A percentile compares a stretch with the other conserved stretches of the same genome.
phyloP scores from a whole-genome alignment of 2,797 vertebrate genomes.

The Cossypha dichroa region DNA sequence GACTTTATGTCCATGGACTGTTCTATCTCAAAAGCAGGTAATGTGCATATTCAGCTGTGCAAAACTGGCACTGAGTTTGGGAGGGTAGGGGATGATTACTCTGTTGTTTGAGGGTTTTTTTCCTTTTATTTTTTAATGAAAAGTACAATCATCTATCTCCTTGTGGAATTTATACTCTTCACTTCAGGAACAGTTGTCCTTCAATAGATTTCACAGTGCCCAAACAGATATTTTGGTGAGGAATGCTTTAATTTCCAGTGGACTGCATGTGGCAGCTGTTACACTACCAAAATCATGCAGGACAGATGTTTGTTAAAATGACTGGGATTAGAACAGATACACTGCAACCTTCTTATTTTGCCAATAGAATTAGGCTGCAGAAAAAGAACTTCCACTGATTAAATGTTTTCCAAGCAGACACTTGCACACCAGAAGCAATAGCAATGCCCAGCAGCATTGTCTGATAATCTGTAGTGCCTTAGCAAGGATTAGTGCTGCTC shows the following conservation, averaged over 20 bases:
- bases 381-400: background rate
- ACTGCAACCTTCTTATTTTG: background rate
- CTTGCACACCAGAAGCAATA: background rate
- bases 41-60: background rate
- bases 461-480: background rate
- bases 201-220: background rate
- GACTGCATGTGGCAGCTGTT: background rate
- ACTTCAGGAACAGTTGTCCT: background rate
- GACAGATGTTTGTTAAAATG: conserved; percentile 17
- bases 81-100: background rate
- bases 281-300: background rate
- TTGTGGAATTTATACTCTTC: background rate
- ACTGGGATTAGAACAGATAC: background rate
- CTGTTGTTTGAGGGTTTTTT: rapidly evolving
- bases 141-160: background rate
- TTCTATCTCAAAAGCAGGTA: background rate
- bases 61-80: background rate
- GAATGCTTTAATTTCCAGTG: background rate
- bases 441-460: background rate
- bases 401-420: background rate
- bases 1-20: rapidly evolving
- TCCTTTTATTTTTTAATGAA: background rate
- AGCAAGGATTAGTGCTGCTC: background rate
- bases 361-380: background rate
- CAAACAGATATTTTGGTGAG: background rate